Evolutionary conservation across 2,888 invertebrate genomes (phyloP).

Genomic region (Mythimna vitellina): DNA sequence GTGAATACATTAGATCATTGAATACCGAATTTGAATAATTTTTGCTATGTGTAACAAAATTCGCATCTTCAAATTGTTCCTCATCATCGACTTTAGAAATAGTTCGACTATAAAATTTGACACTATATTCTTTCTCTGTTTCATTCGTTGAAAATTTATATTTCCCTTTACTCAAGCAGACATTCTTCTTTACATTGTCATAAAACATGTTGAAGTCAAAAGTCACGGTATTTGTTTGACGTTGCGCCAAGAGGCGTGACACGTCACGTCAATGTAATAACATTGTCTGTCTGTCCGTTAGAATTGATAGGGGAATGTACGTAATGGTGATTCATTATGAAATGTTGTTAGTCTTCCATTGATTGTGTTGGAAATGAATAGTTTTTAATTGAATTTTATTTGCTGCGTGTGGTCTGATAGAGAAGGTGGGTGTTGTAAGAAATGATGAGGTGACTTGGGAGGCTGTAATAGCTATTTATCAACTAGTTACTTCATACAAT

Average conservation of each 20-base stretch:
- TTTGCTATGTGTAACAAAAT: neutral
- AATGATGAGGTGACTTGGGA: neutral
- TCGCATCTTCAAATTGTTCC: neutral
- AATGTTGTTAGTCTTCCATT: conserved; percentile 46
- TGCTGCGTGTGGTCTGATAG: conserved; percentile 32
- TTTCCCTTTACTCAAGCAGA: conserved; percentile 3
- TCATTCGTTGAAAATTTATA: conserved; percentile 2
- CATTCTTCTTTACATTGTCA: conserved; percentile 33
- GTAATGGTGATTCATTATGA: conserved; percentile 52
- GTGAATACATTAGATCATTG: neutral
- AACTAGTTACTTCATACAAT: neutral
- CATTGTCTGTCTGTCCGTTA: conserved; percentile 48
- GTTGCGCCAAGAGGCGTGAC: conserved; percentile 51
- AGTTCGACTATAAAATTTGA: neutral
- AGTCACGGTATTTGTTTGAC: conserved; percentile 56
- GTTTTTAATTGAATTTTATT: conserved; percentile 46
- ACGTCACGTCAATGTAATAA: conserved; percentile 50
- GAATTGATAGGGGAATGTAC: conserved; percentile 44
- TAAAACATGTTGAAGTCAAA: conserved; percentile 45
- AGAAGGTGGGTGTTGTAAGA: neutral
- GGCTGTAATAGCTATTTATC: neutral
- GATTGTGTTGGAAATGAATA: conserved; percentile 41
- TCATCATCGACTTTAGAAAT: neutral
- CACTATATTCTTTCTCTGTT: neutral
- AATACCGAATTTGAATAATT: neutral